A percentile compares a stretch with the other conserved stretches of the same genome.
phyloP scores from a whole-genome alignment of 1,140 invertebrate species.

The Euwallacea similis region DNA sequence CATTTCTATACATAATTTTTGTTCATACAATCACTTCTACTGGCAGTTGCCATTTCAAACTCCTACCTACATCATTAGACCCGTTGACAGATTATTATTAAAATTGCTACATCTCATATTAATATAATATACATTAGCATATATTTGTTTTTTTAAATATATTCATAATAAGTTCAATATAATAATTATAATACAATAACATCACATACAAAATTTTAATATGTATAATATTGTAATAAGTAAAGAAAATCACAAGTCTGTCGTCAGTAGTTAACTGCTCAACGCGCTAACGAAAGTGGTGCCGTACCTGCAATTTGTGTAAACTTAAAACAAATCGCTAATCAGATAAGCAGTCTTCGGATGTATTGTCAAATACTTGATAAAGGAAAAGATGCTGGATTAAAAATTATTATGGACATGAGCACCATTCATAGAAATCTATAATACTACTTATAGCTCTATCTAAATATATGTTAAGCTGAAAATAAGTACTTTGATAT shows the following conservation, averaged over 20 bases:
- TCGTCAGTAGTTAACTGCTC: conserved; percentile 20
- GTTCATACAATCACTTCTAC: conserved; percentile 41
- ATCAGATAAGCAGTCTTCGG: too few relatives aligned
- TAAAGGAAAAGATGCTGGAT: too few relatives aligned
- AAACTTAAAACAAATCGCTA: neutral
- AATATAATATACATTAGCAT: conserved; percentile 34
- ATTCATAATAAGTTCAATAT: conserved; percentile 34
- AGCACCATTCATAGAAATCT: too few relatives aligned
- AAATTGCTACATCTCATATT: conserved; percentile 42
- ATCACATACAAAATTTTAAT: conserved; percentile 35
- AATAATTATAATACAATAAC: conserved; percentile 38
- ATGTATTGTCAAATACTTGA: too few relatives aligned
- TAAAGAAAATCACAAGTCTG: conserved; percentile 38
- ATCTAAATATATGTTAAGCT: conserved; percentile 38
- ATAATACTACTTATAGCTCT: conserved; percentile 43
- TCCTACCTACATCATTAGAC: conserved; percentile 41
- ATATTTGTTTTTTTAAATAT: conserved; percentile 33
- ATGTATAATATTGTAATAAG: conserved; percentile 29
- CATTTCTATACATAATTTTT: conserved; percentile 45
- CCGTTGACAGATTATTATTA: conserved; percentile 50
- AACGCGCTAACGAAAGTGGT: neutral
- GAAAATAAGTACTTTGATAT: neutral
- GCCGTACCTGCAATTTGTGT: conserved; percentile 1
- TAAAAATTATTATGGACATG: too few relatives aligned
- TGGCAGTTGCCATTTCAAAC: conserved; percentile 21